Evolutionary conservation across 2,797 vertebrate genomes (phyloP), one percentile per base, ranked within the genome.

Genomic region (Cossypha niveicapilla): DNA sequence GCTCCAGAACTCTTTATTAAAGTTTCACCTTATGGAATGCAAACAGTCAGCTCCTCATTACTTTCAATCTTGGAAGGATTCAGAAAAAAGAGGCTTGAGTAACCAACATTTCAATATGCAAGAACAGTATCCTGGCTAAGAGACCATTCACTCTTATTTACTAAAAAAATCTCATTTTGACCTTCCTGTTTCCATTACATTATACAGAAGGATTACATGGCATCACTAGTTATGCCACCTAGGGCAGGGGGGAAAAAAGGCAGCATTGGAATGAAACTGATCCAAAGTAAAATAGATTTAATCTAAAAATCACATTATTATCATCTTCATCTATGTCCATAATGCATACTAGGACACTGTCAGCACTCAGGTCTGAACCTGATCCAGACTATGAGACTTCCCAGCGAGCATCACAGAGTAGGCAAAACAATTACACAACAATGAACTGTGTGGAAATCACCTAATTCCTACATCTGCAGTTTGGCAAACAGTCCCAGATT

Each of bases 391-490:
- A 71, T 63, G 30, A 84, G 61, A 83, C 45, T 94, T 88, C 44
- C 41, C 78, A 78, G 18, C 44, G 61, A 94, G 79, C 92, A 94
- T 24, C n/a, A 86, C 48, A 88, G 70, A 91, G 34, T 13, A 83
- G 70, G 84, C 86, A 91, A 88, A 94, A 90, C 42, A 50, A 74
- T 23, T 32, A 73, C 19, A 65, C 12, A 50, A 60, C 86, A 91
- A 58, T 39, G 13, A 91, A 73, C 54, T 48, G 18, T 18, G 66
- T 54, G 75, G 72, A 85, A 94, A 47, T 65, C 86, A 74, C 60
- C 53, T 30, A 85, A 88, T 78, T 72, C 73, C 68, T 61, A 15
- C 28, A 86, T 45, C 70, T 76, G 54, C 56, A 88, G 34, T 88
- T 70, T 56, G 66, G 67, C 78, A 93, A 89, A 83, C 35, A 32